Evolutionary conservation across 2,888 invertebrate genomes (phyloP), one percentile per base, ranked within the genome.

Genomic region (Phyto melanocephala): DNA sequence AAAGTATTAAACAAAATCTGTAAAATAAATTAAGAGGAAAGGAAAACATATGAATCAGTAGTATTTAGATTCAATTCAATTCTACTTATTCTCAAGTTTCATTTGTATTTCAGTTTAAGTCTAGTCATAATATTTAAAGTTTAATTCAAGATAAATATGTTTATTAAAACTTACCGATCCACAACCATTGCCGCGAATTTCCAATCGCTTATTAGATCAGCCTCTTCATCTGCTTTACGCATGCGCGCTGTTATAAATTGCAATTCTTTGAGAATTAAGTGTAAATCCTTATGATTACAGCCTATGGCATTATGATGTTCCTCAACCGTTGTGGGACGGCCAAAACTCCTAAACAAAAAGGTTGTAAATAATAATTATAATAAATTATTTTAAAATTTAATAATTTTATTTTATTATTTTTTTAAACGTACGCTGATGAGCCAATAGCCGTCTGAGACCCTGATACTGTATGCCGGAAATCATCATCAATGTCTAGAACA

Each of bases 111-210:
- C n/a, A n/a, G n/a, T n/a, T n/a, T n/a, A n/a, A n/a, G n/a, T n/a
- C n/a, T n/a, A n/a, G n/a, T n/a, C n/a, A n/a, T n/a, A n/a, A 28
- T 28, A 28, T 28, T 28, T 28, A 28, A 5, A 28, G 28, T 5
- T 3, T 6, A 28, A 6, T 28, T 5, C 3, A 28, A 28, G 4
- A 28, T 6, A 28, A 5, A 5, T 28, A 28, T 28, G 6, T 40
- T 42, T n/a, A 42, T 42, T 1, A 15, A 40, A 20, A 85, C 88
- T 90, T 84, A 94, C 93, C 97, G 95, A 93, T 99, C 98, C 90
- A 99, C 97, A 90, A 98, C 98, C 97, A 98, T 98, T 86, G 98
- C 98, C 77, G 98, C 98, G 91, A 98, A 99, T 92, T 98, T 98
- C 98, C 98, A 98, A 92, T 99, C 98, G 92, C 96, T 97, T 88